These are phyloP conservation scores for Thumatha senex DNA, from an alignment of 2,888 invertebrate genomes.

Conservation along the genomic window DNA sequence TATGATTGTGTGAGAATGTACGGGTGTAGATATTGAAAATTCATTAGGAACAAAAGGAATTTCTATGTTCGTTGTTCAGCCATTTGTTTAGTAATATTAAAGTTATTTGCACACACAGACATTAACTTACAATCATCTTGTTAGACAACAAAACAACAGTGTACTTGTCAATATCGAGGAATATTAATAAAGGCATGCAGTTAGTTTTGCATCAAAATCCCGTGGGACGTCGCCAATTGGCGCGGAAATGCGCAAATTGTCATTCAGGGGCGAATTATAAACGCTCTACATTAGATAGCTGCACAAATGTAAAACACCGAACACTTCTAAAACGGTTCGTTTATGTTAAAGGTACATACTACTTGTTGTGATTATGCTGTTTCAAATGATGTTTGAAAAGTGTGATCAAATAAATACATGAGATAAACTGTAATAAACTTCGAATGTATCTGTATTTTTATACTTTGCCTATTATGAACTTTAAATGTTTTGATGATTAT, in stretches of 20 bases:
- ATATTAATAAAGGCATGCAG: conserved; percentile 82
- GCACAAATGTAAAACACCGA: conserved; percentile 47
- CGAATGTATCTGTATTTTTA: neutral
- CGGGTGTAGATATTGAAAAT: conserved; percentile 5
- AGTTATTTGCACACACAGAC: conserved; percentile 34
- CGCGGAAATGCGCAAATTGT: conserved; percentile 70
- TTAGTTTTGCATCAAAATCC: conserved; percentile 83
- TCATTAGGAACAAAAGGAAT: conserved; percentile 3
- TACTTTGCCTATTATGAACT: neutral
- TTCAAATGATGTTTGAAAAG: neutral
- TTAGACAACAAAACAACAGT: conserved; percentile 33
- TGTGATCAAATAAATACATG: neutral
- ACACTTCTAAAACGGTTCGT: conserved; percentile 18
- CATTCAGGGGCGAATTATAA: conserved; percentile 58
- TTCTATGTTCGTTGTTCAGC: neutral
- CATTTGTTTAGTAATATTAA: conserved; percentile 23
- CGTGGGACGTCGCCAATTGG: conserved; percentile 61
- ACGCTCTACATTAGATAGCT: conserved; percentile 33
- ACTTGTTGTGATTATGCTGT: neutral
- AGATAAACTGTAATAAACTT: neutral
- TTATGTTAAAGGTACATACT: neutral
- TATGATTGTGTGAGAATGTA: conserved; percentile 16
- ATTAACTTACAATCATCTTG: conserved; percentile 27
- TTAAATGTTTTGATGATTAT: neutral
- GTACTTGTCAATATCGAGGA: conserved; percentile 25